These are phyloP conservation scores for Keiferia lycopersicella DNA, from an alignment of 2,888 invertebrate genomes.

Conservation along the genomic window DNA sequence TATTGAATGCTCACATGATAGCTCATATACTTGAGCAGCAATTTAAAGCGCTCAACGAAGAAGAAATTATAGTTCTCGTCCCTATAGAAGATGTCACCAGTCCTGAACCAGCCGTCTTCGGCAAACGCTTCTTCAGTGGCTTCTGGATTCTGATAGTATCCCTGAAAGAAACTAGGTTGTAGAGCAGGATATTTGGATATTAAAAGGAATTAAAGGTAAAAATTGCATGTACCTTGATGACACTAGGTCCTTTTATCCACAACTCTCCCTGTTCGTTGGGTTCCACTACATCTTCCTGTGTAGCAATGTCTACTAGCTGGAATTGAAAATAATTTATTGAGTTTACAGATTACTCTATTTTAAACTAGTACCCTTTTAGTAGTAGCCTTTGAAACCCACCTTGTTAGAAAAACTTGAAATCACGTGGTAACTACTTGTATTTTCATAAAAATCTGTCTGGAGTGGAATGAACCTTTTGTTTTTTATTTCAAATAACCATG, in stretches of 20 bases:
- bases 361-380: no score
- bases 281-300: constrained; percentile 51
- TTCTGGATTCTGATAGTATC: constrained; percentile 55
- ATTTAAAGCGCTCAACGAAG: constrained; percentile 67
- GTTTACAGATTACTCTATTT: no score
- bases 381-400: no score
- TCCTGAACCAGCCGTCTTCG: constrained; percentile 57
- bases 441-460: no score
- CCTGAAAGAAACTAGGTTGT: constrained; percentile 43
- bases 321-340: constrained; percentile 29
- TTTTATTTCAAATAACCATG: no score
- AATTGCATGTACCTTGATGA: constrained; percentile 41
- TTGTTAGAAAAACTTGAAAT: no score
- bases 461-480: no score
- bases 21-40: constrained; percentile 65
- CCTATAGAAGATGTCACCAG: constrained; percentile 69
- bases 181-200: neutral
- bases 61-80: constrained; percentile 66
- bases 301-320: constrained; percentile 61
- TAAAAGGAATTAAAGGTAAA: neutral
- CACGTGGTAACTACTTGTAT: no score
- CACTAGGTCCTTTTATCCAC: constrained; percentile 52
- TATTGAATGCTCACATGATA: constrained; percentile 51
- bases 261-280: constrained; percentile 64
- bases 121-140: constrained; percentile 52